These are phyloP conservation scores for Sylvia borin DNA, from an alignment of 2,797 vertebrate species.

Conservation along the genomic window DNA sequence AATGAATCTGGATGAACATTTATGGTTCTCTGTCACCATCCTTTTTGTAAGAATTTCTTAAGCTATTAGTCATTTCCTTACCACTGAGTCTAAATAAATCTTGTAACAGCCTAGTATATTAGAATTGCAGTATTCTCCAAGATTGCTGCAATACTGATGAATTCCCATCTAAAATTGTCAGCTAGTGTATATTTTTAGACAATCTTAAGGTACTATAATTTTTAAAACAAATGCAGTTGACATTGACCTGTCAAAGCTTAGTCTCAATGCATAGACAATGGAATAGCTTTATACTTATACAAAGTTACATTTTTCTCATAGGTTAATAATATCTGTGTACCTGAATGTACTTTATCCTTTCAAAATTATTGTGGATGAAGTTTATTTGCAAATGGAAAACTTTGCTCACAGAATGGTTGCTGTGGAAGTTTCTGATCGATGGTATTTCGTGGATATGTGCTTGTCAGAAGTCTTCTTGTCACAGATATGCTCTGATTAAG, in stretches of 20 bases:
- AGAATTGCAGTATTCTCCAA: neutral
- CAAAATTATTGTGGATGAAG: neutral
- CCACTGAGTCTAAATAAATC: neutral
- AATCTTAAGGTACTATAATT: neutral
- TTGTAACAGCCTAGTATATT: neutral
- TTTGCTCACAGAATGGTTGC: neutral
- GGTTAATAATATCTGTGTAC: neutral
- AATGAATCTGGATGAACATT: neutral
- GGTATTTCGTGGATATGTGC: neutral
- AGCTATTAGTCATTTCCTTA: neutral
- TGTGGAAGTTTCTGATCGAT: neutral
- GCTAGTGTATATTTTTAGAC: neutral
- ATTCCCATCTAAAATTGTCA: neutral
- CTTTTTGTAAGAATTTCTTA: neutral
- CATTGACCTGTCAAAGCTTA: slow-evolving; percentile 5
- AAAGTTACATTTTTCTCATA: neutral
- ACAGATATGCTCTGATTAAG: neutral
- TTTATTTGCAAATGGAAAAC: neutral
- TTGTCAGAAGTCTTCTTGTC: neutral
- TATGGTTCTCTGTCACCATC: neutral
- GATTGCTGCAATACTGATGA: neutral
- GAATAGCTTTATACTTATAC: neutral
- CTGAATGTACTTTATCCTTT: neutral
- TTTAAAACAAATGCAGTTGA: neutral
- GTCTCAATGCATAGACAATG: neutral